Evolutionary conservation across 2,888 invertebrate species (phyloP).

Genomic region (Megalurothrips usitatus): DNA sequence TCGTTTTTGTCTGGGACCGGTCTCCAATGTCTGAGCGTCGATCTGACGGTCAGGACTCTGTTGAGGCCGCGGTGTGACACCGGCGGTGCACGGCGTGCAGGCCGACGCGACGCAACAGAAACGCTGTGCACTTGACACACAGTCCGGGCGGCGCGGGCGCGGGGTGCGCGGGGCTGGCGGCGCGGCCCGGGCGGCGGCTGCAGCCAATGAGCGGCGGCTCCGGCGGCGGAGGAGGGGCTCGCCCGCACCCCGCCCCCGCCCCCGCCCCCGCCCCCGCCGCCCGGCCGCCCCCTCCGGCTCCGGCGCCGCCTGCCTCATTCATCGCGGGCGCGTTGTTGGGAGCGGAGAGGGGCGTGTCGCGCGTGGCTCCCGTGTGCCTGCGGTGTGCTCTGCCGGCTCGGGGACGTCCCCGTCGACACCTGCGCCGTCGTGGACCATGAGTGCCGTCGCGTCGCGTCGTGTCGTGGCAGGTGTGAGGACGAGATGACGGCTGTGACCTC

Average conservation of each 20-base stretch:
- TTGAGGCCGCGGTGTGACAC: too few relatives aligned
- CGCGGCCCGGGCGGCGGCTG: constrained; percentile 32
- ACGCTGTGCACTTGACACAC: constrained; percentile 37
- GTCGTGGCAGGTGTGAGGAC: constrained; percentile 3
- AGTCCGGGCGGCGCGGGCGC: constrained; percentile 32
- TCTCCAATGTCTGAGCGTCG: too few relatives aligned
- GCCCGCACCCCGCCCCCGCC: constrained; percentile 33
- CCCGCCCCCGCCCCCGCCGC: constrained; percentile 2
- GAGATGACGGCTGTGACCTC: constrained; percentile 30
- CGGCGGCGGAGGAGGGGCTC: constrained; percentile 37
- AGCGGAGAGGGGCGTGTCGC: too few relatives aligned
- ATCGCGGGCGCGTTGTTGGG: constrained; percentile 16
- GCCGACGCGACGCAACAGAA: not conserved
- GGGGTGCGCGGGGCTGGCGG: constrained; percentile 31
- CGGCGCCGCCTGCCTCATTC: constrained; percentile 15
- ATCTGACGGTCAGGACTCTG: too few relatives aligned
- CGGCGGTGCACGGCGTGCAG: too few relatives aligned
- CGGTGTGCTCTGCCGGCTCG: too few relatives aligned
- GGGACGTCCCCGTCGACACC: too few relatives aligned
- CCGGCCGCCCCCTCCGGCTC: constrained; percentile 5
- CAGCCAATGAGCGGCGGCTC: constrained; percentile 32
- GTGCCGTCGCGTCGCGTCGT: constrained; percentile 25
- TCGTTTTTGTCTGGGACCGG: too few relatives aligned
- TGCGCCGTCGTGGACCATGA: constrained; percentile 28
- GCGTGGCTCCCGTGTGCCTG: too few relatives aligned